Percentiles rank a stretch among this genome's conserved stretches.
These are phyloP conservation scores for Agonopterix heracliana DNA, from an alignment of 2,888 invertebrate species.

Conservation along the genomic window DNA sequence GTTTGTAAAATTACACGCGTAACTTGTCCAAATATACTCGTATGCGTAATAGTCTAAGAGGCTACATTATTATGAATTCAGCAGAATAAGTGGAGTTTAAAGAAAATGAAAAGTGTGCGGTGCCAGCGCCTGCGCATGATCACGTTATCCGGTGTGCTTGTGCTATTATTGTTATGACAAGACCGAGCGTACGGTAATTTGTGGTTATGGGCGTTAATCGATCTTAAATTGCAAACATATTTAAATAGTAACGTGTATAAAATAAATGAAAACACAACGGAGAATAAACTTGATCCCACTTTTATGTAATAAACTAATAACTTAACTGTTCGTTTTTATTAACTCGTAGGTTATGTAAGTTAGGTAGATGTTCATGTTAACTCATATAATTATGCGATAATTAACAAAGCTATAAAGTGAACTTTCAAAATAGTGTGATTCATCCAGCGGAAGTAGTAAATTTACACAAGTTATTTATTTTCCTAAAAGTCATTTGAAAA, in stretches of 20 bases:
- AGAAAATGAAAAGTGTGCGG: neutral
- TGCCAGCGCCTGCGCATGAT: neutral
- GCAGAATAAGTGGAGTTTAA: too few species aligned
- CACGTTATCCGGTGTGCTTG: conserved; percentile 1
- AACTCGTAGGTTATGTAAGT: too few species aligned
- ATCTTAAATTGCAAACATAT: conserved; percentile 10
- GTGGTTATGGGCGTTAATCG: conserved; percentile 12
- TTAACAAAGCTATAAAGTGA: too few species aligned
- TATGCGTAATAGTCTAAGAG: too few species aligned
- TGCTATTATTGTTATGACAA: conserved; percentile 8
- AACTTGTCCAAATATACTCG: too few species aligned
- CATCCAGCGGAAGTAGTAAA: neutral
- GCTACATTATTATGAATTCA: too few species aligned
- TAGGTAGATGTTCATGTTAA: too few species aligned
- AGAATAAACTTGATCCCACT: neutral
- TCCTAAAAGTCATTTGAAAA: too few species aligned
- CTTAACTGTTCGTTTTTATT: too few species aligned
- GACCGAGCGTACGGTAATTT: conserved; percentile 9
- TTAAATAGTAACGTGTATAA: conserved; percentile 3
- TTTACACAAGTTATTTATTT: too few species aligned
- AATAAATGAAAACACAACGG: conserved; percentile 1
- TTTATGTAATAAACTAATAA: neutral
- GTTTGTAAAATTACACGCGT: too few species aligned
- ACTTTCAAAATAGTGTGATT: neutral
- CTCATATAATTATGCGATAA: too few species aligned